phyloP scores from a whole-genome alignment of 2,797 vertebrate genomes.

The Macrochelys suwanniensis region DNA sequence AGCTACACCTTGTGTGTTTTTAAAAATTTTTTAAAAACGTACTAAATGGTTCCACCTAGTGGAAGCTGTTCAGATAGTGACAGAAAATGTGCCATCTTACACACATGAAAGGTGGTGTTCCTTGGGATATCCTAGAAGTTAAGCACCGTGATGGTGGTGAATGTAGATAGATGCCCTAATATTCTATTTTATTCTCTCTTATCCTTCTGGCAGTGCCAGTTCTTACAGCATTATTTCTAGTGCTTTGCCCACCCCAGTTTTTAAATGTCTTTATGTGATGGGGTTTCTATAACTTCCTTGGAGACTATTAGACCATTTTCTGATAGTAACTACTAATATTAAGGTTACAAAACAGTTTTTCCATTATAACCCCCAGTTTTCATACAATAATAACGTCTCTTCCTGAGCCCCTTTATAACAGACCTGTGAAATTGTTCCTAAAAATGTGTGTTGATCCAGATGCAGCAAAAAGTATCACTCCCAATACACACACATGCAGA shows the following conservation, averaged over 20 bases:
- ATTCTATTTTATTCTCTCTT: not conserved
- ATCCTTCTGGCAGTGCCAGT: not conserved
- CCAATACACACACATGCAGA: rapidly evolving
- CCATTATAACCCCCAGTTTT: not conserved
- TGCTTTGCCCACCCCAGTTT: not conserved
- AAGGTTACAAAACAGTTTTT: not conserved
- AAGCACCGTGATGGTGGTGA: constrained; percentile 1
- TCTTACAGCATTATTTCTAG: constrained; percentile 17
- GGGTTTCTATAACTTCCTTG: not conserved
- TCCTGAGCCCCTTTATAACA: not conserved
- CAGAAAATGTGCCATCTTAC: not conserved
- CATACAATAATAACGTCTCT: not conserved
- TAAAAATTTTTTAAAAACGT: not conserved
- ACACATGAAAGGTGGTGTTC: not conserved
- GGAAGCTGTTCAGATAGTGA: not conserved
- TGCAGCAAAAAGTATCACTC: not conserved
- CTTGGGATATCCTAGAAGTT: not conserved
- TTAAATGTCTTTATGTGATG: not conserved
- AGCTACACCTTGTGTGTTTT: not conserved
- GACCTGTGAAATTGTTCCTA: not conserved
- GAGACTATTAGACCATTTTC: not conserved
- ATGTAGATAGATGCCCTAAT: not conserved
- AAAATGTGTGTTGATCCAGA: not conserved
- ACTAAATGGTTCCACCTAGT: constrained; percentile 71
- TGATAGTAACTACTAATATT: constrained; percentile 17